Conservation (phyloP, 1,140 invertebrate species). For the Cyclargus thomasi region DNA sequence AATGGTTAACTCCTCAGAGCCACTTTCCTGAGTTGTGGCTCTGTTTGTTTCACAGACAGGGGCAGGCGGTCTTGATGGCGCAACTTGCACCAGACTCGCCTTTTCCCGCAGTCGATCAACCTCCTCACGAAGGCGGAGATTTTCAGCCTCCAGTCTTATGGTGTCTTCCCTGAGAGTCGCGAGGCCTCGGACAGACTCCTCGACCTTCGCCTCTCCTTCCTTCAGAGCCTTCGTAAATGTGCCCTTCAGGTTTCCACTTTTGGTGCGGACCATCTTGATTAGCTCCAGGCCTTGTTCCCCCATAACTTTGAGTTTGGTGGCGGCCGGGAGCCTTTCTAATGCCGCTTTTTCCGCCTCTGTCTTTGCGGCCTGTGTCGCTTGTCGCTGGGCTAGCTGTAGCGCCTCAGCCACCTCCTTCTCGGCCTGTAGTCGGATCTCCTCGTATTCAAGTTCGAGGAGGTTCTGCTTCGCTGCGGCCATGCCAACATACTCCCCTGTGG, state of each 20-base stretch:
- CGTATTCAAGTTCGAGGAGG: too few relatives aligned
- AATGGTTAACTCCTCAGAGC: background rate
- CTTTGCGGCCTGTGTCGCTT: background rate
- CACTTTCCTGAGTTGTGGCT: too few relatives aligned
- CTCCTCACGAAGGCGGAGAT: too few relatives aligned
- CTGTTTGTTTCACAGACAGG: background rate
- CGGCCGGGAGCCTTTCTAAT: background rate
- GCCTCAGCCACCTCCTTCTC: too few relatives aligned
- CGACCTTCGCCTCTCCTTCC: background rate
- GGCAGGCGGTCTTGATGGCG: background rate
- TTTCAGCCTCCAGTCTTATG: too few relatives aligned
- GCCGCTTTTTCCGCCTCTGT: background rate
- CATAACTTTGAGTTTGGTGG: too few relatives aligned
- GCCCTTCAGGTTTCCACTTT: background rate
- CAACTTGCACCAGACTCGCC: background rate
- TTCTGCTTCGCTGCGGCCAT: too few relatives aligned
- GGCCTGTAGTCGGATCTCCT: too few relatives aligned
- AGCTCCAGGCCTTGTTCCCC: too few relatives aligned
- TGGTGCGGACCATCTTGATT: background rate
- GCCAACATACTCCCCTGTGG: too few relatives aligned
- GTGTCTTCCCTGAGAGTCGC: background rate
- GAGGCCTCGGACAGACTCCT: background rate
- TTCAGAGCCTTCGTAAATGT: too few relatives aligned
- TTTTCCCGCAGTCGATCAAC: background rate
- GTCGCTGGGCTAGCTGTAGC: too few relatives aligned